Conservation (phyloP, 2,888 invertebrate species). For the Ptilodon capucinus region DNA sequence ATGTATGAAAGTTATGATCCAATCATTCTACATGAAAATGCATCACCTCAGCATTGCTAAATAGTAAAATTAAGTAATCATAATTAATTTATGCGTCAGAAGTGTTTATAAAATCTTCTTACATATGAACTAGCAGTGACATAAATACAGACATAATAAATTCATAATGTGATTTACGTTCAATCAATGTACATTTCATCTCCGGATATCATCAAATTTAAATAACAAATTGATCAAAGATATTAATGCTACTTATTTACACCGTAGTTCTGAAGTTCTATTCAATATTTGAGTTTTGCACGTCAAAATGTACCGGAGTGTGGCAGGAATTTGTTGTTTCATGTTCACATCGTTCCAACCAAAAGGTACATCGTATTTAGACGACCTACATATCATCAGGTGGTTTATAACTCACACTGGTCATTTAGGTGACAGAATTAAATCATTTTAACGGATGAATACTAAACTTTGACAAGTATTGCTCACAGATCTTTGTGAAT, state of each 20-base stretch:
- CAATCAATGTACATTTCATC: background rate
- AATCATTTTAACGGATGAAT: slow-evolving; percentile 18
- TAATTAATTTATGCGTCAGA: too few species aligned
- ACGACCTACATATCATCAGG: background rate
- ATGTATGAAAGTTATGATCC: too few species aligned
- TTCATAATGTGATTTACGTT: background rate
- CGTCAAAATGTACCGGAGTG: background rate
- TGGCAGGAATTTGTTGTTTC: background rate
- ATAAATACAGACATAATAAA: too few species aligned
- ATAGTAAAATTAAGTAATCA: too few species aligned
- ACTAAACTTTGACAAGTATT: background rate
- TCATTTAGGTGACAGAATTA: background rate
- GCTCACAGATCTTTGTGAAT: slow-evolving; percentile 24
- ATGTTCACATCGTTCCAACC: background rate
- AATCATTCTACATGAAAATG: too few species aligned
- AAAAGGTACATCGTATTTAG: background rate
- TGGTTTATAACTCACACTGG: background rate
- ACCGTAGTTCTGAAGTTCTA: background rate
- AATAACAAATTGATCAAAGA: background rate
- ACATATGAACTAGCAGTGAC: too few species aligned
- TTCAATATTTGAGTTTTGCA: background rate
- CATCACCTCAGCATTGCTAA: too few species aligned
- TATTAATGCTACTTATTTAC: background rate
- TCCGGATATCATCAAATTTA: background rate
- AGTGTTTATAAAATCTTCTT: too few species aligned